A percentile compares a stretch with the other conserved stretches of the same genome.
phyloP scores from a whole-genome alignment of 2,113 vertebrate genomes.

The Prunella fulvescens region DNA sequence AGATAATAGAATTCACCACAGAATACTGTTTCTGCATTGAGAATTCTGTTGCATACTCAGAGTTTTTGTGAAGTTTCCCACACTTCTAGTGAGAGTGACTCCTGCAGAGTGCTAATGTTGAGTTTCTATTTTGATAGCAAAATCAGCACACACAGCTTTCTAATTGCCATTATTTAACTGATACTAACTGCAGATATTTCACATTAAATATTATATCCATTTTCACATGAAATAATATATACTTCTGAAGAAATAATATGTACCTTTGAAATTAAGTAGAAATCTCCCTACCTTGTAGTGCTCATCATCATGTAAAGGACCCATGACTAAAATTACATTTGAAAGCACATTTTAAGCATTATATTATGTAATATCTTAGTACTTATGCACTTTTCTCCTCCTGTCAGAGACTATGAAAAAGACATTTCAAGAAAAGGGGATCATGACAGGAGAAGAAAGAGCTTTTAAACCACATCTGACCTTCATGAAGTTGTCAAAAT shows the following conservation, averaged over 20 bases:
- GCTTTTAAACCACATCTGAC: slow-evolving; percentile 92
- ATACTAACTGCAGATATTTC: neutral
- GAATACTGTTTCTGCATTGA: neutral
- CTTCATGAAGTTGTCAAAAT: slow-evolving; percentile 94
- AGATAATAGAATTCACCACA: neutral
- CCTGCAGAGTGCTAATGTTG: neutral
- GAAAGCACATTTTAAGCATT: neutral
- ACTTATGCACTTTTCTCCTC: slow-evolving; percentile 17
- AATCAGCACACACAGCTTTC: neutral
- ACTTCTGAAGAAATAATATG: neutral
- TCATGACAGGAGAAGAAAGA: slow-evolving; percentile 76
- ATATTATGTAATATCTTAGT: neutral
- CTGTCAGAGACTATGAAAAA: slow-evolving; percentile 77
- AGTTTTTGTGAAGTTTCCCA: neutral
- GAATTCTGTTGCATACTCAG: neutral
- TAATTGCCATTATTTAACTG: neutral
- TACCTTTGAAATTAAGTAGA: neutral
- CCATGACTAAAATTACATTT: neutral
- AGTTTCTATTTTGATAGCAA: neutral
- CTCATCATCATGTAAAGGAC: neutral
- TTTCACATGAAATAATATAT: neutral
- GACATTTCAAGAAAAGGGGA: slow-evolving; percentile 84
- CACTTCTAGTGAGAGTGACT: neutral
- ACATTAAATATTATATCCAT: neutral
- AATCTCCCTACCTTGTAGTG: neutral